These are phyloP conservation scores for Arrhopalites spinosus DNA, from an alignment of 2,888 invertebrate genomes.

Conservation along the genomic window DNA sequence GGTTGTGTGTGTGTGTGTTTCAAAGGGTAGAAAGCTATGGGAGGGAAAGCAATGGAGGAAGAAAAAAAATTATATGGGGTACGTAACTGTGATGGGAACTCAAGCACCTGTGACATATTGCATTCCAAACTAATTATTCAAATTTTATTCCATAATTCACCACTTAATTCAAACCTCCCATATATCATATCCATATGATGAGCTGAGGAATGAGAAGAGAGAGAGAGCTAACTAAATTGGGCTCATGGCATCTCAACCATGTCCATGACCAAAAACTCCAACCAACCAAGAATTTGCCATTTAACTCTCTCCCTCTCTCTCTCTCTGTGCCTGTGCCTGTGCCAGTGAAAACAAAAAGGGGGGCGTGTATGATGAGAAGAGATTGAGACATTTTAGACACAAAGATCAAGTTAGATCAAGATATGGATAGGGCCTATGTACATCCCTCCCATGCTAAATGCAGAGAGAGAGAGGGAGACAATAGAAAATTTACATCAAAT, in stretches of 20 bases:
- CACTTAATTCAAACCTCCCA: constrained; percentile 31
- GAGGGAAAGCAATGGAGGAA: neutral
- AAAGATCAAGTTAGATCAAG: neutral
- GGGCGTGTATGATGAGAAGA: neutral
- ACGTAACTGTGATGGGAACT: too few relatives aligned
- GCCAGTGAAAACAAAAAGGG: neutral
- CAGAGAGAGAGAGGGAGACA: neutral
- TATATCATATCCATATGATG: neutral
- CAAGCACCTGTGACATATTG: constrained; percentile 53
- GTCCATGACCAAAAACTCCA: neutral
- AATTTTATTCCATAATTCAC: constrained; percentile 51
- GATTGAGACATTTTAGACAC: constrained; percentile 8
- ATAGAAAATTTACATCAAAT: constrained; percentile 15
- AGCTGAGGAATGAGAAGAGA: neutral
- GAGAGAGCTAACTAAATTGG: too few relatives aligned
- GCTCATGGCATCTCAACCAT: too few relatives aligned
- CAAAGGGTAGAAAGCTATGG: too few relatives aligned
- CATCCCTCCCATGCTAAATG: constrained; percentile 5
- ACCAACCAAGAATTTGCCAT: neutral
- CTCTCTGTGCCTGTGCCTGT: neutral
- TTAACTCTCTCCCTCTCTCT: neutral
- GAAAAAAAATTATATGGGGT: too few relatives aligned
- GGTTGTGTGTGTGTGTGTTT: too few relatives aligned
- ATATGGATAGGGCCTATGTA: neutral
- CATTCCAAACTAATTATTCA: constrained; percentile 49